Conservation (phyloP, 1,140 invertebrate species). For the Homarus americanus region DNA sequence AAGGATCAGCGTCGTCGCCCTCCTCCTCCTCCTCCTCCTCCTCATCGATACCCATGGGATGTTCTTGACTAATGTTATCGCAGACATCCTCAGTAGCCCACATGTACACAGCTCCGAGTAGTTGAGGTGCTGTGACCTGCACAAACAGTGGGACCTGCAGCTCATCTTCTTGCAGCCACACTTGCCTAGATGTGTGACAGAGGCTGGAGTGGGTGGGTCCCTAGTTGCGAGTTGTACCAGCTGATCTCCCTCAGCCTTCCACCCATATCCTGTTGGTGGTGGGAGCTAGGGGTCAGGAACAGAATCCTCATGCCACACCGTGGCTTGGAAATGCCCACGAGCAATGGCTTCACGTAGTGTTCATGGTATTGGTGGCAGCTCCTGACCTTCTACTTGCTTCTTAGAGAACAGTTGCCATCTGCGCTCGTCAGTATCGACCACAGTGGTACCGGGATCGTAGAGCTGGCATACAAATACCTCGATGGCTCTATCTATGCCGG, state of each 20-base stretch:
- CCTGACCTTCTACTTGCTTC: constrained; percentile 48
- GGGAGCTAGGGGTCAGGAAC: constrained; percentile 20
- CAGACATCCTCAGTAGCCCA: constrained; percentile 17
- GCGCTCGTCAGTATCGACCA: constrained; percentile 12
- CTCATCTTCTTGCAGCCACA: constrained; percentile 32
- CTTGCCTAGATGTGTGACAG: constrained; percentile 35
- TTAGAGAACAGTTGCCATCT: constrained; percentile 29
- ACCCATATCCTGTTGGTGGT: no score
- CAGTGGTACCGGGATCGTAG: neutral
- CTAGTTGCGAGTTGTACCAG: constrained; percentile 33
- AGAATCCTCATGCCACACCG: constrained; percentile 31
- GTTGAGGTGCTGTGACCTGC: constrained; percentile 32
- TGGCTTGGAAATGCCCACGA: constrained; percentile 32
- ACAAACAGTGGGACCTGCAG: constrained; percentile 32
- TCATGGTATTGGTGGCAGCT: constrained; percentile 37
- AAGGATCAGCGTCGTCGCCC: neutral
- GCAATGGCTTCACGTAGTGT: constrained; percentile 50
- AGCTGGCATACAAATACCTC: constrained; percentile 41
- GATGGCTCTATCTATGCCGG: no score
- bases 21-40: no score
- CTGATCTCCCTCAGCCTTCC: no score
- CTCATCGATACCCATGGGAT: constrained; percentile 4
- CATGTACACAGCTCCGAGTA: constrained; percentile 28
- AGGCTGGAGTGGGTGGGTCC: constrained; percentile 21
- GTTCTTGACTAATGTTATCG: neutral